Conservation (phyloP, 2,888 invertebrate genomes). For the Priocnemis perturbator region DNA sequence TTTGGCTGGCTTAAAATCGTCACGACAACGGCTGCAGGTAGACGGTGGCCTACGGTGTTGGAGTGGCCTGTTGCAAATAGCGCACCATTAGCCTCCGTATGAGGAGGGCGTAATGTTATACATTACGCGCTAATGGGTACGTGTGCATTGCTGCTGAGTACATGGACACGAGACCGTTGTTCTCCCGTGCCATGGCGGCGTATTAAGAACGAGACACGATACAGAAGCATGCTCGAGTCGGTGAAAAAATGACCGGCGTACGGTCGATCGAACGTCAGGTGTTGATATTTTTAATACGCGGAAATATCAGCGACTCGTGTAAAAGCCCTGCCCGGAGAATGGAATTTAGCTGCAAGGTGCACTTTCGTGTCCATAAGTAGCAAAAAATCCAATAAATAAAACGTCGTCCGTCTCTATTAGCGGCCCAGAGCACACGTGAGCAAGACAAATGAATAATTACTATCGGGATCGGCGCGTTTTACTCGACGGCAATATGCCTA, state of each 20-base stretch:
- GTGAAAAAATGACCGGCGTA: background rate
- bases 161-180: conserved; percentile 50
- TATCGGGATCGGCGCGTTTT: conserved; percentile 39
- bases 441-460: conserved; percentile 64
- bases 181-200: conserved; percentile 41
- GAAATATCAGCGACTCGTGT: no score
- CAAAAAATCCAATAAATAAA: no score
- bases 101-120: conserved; percentile 64
- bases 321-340: no score
- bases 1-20: conserved; percentile 1
- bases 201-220: conserved; percentile 28
- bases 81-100: conserved; percentile 60
- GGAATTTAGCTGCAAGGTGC: no score
- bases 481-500: conserved; percentile 33
- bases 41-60: conserved; percentile 38
- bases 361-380: no score
- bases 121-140: conserved; percentile 66
- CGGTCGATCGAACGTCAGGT: no score
- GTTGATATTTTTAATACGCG: no score
- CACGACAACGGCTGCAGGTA: conserved; percentile 28
- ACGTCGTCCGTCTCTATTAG: no score
- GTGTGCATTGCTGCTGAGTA: conserved; percentile 59
- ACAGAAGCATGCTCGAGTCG: background rate
- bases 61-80: conserved; percentile 57
- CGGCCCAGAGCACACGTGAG: background rate